Conservation (phyloP, 2,113 vertebrate genomes). For the Lamprotornis superbus region DNA sequence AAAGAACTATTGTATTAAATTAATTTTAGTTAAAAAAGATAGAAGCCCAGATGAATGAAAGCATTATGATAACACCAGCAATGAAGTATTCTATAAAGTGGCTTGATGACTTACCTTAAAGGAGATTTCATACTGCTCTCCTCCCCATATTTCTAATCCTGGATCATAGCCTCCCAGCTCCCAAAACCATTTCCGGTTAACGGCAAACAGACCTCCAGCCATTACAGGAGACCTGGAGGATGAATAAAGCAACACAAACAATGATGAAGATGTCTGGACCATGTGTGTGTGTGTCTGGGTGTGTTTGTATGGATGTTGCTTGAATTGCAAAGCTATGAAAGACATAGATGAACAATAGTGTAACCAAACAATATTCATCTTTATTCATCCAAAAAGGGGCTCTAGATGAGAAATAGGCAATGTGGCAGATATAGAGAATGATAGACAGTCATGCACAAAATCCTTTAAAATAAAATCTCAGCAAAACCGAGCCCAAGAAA, state of each 20-base stretch:
- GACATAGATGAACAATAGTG: not conserved
- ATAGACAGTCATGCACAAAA: not conserved
- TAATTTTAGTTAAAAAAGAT: not conserved
- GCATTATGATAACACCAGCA: not conserved
- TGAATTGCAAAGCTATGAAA: not conserved
- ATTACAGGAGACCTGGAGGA: slow-evolving; percentile 86
- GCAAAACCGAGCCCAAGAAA: not conserved
- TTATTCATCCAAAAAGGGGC: not conserved
- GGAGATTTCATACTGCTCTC: slow-evolving; percentile 87
- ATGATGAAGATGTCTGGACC: not conserved
- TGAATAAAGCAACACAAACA: not conserved
- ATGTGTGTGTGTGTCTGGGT: fast-evolving
- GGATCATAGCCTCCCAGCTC: slow-evolving; percentile 85
- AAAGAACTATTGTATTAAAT: not conserved
- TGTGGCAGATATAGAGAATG: not conserved
- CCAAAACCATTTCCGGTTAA: slow-evolving; percentile 88
- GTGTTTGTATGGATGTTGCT: not conserved
- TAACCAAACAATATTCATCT: not conserved
- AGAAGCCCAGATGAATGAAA: not conserved
- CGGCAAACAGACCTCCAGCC: slow-evolving; percentile 88
- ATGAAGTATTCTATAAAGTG: not conserved
- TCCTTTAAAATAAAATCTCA: not conserved
- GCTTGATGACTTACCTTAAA: slow-evolving; percentile 78
- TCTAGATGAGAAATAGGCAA: not conserved
- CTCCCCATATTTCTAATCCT: slow-evolving; percentile 87